phyloP scores from a whole-genome alignment of 2,888 invertebrate genomes.

The Tiliacea aurago region DNA sequence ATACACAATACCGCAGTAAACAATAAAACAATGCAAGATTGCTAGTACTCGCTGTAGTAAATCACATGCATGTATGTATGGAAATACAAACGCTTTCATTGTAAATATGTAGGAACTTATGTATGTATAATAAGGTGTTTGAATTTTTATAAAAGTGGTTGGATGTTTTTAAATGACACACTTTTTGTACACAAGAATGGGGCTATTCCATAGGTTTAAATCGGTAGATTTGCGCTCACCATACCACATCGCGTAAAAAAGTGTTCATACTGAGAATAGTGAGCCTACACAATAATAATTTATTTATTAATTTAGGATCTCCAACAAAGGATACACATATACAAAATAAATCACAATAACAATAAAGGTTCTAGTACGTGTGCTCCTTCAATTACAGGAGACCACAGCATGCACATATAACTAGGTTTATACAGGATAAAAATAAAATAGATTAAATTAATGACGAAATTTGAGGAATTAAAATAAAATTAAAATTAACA shows the following conservation, averaged over 20 bases:
- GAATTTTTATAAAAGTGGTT: background rate
- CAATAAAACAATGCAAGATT: constrained; percentile 73
- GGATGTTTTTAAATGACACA: background rate
- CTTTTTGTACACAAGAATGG: background rate
- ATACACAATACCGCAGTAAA: constrained; percentile 62
- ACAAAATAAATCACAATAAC: too few species aligned
- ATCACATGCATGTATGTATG: constrained; percentile 73
- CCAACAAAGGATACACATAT: too few species aligned
- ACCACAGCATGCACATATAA: too few species aligned
- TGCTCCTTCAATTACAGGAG: too few species aligned
- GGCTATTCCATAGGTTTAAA: background rate
- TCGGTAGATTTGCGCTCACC: background rate
- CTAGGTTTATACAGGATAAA: too few species aligned
- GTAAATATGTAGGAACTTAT: constrained; percentile 32
- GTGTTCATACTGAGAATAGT: background rate
- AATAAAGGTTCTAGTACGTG: too few species aligned
- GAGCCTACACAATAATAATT: background rate
- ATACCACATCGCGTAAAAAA: background rate
- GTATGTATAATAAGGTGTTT: background rate
- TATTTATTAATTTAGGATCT: too few species aligned
- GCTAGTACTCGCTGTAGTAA: constrained; percentile 62
- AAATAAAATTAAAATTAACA: too few species aligned
- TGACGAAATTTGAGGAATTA: too few species aligned
- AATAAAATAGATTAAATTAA: too few species aligned
- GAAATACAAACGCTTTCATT: constrained; percentile 21